A percentile compares a stretch with the other conserved stretches of the same genome.
Conservation (phyloP, 2,888 invertebrate species). For the Aethes cnicana region DNA sequence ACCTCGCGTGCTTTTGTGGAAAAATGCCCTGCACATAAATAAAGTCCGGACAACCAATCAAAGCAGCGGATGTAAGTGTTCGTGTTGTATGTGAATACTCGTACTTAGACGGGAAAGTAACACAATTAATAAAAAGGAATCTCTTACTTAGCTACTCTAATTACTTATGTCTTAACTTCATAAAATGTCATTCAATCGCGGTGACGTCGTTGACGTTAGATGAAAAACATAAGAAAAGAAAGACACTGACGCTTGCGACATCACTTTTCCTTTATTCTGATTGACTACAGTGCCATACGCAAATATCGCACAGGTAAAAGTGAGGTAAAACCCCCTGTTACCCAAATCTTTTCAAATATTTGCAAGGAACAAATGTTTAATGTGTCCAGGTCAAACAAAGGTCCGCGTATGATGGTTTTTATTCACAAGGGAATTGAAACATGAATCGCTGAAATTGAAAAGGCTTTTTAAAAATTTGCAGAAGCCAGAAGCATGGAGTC, state of each 20-base stretch:
- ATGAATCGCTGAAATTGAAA: conserved; percentile 62
- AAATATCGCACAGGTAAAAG: conserved; percentile 29
- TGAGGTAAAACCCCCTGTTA: conserved; percentile 42
- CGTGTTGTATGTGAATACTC: conserved; percentile 30
- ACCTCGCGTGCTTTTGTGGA: conserved; percentile 80
- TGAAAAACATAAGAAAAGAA: background rate
- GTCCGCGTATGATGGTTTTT: conserved; percentile 46
- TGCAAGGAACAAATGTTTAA: conserved; percentile 58
- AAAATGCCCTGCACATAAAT: conserved; percentile 77
- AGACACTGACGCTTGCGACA: background rate
- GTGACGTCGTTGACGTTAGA: too few relatives aligned
- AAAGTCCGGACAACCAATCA: conserved; percentile 68
- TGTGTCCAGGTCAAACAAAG: conserved; percentile 58
- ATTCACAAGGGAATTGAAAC: conserved; percentile 47
- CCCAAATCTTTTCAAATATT: conserved; percentile 53
- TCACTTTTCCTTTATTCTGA: conserved; percentile 3
- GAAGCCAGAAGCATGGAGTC: conserved; percentile 54
- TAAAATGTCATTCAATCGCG: too few relatives aligned
- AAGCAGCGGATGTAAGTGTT: conserved; percentile 56
- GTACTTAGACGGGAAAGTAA: background rate
- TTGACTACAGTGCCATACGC: conserved; percentile 13
- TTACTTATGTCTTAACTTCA: too few relatives aligned
- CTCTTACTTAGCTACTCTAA: background rate
- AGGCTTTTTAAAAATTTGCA: conserved; percentile 63
- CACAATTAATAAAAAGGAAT: too few relatives aligned